phyloP scores from a whole-genome alignment of 2,888 invertebrate genomes.

The Punctoribates punctum region DNA sequence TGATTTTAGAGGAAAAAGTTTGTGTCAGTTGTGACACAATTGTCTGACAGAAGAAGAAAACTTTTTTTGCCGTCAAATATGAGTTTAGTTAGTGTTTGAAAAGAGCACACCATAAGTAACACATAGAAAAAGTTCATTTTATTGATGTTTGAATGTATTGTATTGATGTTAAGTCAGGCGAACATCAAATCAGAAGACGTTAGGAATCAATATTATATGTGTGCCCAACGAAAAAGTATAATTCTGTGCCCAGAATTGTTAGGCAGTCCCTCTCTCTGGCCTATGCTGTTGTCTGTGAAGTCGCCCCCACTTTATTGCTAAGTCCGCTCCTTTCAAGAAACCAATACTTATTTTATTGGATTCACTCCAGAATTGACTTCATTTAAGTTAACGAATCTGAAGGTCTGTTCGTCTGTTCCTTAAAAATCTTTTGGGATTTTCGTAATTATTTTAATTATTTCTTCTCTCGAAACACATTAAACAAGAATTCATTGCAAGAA shows the following conservation, averaged over 20 bases:
- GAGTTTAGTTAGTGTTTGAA: neutral
- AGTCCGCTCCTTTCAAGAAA: no score
- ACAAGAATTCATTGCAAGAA: no score
- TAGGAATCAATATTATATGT: neutral
- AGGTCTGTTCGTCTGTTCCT: no score
- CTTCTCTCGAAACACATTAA: no score
- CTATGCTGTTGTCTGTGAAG: neutral
- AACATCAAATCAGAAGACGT: slow-evolving; percentile 4
- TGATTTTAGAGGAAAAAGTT: neutral
- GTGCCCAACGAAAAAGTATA: neutral
- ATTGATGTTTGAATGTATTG: slow-evolving; percentile 35
- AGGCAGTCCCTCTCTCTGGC: neutral
- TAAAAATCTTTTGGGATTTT: no score
- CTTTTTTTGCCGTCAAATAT: neutral
- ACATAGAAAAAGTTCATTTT: neutral
- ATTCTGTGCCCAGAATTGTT: no score
- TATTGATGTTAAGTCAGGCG: slow-evolving; percentile 25
- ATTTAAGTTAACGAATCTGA: no score
- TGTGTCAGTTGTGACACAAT: neutral
- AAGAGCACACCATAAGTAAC: neutral
- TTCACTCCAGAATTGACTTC: no score
- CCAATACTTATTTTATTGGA: no score
- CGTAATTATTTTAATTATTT: no score
- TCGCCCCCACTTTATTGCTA: no score
- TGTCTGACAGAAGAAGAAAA: neutral